Evolutionary conservation across 2,888 invertebrate species (phyloP).

Genomic region (Agonopterix heracliana): DNA sequence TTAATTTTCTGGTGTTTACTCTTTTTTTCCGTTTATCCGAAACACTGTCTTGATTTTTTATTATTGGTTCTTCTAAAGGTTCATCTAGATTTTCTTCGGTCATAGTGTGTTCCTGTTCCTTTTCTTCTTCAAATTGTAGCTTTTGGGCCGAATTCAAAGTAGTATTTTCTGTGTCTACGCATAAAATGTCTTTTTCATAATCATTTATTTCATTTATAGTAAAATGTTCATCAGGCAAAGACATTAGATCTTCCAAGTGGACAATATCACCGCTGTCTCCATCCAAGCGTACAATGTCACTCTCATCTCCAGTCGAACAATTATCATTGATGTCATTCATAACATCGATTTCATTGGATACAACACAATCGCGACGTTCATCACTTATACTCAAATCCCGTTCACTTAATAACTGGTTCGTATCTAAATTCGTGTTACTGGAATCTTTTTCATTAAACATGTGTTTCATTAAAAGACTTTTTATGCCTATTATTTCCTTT

Average conservation of each 20-base stretch:
- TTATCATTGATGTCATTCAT: conserved; percentile 5
- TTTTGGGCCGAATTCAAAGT: not conserved
- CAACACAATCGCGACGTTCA: no score
- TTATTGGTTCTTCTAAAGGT: conserved; percentile 1
- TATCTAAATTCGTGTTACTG: no score
- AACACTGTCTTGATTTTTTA: not conserved
- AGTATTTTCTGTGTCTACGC: no score
- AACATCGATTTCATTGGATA: no score
- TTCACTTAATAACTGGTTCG: no score
- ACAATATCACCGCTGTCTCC: no score
- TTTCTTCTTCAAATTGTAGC: conserved; percentile 3
- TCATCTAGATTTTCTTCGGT: not conserved
- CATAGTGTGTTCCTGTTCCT: not conserved
- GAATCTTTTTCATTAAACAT: not conserved
- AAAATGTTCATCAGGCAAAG: no score
- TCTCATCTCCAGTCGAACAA: not conserved
- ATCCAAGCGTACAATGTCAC: no score
- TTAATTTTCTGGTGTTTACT: conserved; percentile 31
- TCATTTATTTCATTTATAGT: no score
- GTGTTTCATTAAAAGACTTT: not conserved
- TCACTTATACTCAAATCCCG: no score
- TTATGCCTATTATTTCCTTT: conserved; percentile 25
- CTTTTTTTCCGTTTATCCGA: conserved; percentile 6
- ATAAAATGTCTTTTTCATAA: no score
- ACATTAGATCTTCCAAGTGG: no score